Evolutionary conservation across 1,140 invertebrate genomes (phyloP).

Genomic region (Dermatophagoides farinae): DNA sequence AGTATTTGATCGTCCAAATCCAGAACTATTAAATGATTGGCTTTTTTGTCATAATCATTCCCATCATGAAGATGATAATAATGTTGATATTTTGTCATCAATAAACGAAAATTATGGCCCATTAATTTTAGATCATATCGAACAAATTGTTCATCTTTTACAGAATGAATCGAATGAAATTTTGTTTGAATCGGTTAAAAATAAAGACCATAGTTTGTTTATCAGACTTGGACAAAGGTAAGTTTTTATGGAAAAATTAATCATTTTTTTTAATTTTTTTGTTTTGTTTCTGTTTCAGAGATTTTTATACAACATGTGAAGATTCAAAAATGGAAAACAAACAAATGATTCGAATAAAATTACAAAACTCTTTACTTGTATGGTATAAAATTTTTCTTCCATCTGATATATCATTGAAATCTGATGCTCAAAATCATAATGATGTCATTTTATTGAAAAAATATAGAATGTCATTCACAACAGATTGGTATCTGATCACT

Average conservation of each 20-base stretch:
- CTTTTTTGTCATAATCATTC: constrained; percentile 10
- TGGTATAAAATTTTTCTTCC: background rate
- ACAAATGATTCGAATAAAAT: background rate
- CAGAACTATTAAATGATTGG: constrained; percentile 1
- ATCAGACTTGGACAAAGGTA: background rate
- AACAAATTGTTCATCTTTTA: constrained; percentile 1
- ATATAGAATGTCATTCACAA: background rate
- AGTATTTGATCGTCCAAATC: background rate
- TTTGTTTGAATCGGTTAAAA: background rate
- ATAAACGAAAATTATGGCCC: background rate
- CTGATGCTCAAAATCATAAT: background rate
- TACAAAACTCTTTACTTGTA: background rate
- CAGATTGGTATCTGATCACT: background rate
- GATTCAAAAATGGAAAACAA: background rate
- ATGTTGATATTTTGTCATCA: background rate
- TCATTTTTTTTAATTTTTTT: background rate
- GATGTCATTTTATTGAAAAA: background rate
- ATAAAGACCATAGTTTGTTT: background rate
- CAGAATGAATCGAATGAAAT: background rate
- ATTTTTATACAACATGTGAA: background rate
- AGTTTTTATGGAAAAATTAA: background rate
- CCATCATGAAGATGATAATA: background rate
- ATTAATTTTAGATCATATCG: background rate
- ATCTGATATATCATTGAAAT: background rate
- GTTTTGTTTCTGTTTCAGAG: background rate